Conservation (phyloP, 2,888 invertebrate genomes). For the Epicampocera succincta region DNA sequence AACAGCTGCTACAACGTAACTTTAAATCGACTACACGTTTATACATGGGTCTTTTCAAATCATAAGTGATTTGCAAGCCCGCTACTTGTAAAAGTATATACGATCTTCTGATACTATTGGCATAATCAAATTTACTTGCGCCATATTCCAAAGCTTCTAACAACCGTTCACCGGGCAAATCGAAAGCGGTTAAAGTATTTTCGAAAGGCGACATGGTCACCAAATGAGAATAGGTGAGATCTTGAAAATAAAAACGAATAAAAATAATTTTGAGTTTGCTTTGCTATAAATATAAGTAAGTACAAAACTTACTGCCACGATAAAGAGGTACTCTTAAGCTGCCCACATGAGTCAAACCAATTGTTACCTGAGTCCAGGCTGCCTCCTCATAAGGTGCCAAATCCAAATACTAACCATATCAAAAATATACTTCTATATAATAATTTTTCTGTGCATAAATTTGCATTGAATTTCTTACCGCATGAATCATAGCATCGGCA, state of each 20-base stretch:
- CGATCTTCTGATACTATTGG: constrained; percentile 71
- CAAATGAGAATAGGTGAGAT: constrained; percentile 87
- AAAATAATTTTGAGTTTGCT: too few relatives aligned
- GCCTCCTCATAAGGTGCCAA: constrained; percentile 77
- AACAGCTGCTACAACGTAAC: constrained; percentile 75
- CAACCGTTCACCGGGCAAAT: constrained; percentile 86
- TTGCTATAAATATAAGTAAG: background rate
- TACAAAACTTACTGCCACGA: constrained; percentile 83
- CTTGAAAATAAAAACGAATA: constrained; percentile 79
- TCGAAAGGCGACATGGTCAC: constrained; percentile 89
- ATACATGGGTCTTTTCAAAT: constrained; percentile 84
- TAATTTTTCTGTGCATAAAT: too few relatives aligned
- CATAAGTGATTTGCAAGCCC: constrained; percentile 83
- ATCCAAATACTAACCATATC: constrained; percentile 74
- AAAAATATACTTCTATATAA: background rate
- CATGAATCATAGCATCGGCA: constrained; percentile 87
- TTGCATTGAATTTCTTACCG: constrained; percentile 82
- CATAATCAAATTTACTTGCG: constrained; percentile 77
- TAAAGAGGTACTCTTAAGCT: constrained; percentile 87
- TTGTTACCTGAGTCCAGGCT: constrained; percentile 86
- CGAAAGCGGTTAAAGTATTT: constrained; percentile 88
- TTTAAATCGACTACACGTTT: constrained; percentile 83
- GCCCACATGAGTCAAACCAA: constrained; percentile 87
- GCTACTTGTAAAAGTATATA: constrained; percentile 83
- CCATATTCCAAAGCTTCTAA: constrained; percentile 85